Evolutionary conservation across 2,113 vertebrate species (phyloP).

Genomic region (Argyrosomus japonicus): DNA sequence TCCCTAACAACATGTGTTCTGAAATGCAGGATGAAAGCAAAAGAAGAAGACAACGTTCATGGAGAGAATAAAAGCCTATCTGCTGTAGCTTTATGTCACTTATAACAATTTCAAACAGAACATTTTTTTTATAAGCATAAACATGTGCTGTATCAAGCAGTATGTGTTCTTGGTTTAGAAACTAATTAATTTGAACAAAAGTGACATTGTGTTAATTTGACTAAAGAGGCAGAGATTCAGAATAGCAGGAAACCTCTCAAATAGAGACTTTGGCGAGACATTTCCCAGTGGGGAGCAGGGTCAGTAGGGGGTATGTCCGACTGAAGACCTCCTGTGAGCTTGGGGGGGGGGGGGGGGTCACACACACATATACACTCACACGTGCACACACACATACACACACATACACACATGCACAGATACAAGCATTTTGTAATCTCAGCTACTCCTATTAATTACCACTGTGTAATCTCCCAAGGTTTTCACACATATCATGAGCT

Average conservation of each 20-base stretch:
- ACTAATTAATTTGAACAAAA: constrained; percentile 23
- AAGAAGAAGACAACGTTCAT: constrained; percentile 9
- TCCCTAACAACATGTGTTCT: constrained; percentile 41
- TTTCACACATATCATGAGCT: constrained; percentile 71
- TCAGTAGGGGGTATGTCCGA: constrained; percentile 65
- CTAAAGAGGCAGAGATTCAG: constrained; percentile 14
- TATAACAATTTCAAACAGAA: constrained; percentile 9
- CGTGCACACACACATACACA: constrained; percentile 34
- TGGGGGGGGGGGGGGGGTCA: constrained; percentile 10
- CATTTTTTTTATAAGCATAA: constrained; percentile 11
- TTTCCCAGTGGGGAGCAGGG: constrained; percentile 59
- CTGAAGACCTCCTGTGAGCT: constrained; percentile 57
- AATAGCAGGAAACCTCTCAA: constrained; percentile 52
- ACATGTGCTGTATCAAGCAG: neutral
- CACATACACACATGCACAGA: constrained; percentile 41
- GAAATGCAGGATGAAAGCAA: constrained; percentile 45
- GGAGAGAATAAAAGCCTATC: constrained; percentile 22
- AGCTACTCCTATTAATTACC: constrained; percentile 82
- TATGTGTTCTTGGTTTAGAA: neutral
- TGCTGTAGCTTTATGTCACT: constrained; percentile 18
- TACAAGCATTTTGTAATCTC: constrained; percentile 70
- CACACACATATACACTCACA: neutral
- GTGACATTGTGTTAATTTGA: constrained; percentile 36
- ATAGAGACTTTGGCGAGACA: constrained; percentile 59
- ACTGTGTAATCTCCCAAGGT: constrained; percentile 73